Evolutionary conservation across 35 echinoderm and acorn worm genomes (phyloP), one percentile per base, ranked within the genome.

Genomic region (Hemicentrotus pulcherrimus): DNA sequence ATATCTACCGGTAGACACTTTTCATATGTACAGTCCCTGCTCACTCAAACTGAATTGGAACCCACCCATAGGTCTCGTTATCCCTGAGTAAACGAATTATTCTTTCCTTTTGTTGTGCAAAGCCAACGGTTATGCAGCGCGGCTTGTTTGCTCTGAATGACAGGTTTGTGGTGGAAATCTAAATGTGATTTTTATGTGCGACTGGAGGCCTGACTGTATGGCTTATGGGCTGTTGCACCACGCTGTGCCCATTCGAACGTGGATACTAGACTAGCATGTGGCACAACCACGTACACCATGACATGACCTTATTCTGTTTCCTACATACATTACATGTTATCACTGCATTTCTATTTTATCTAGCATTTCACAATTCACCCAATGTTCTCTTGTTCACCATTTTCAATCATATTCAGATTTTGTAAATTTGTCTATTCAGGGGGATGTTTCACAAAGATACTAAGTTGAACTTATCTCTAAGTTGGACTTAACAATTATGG

Each of bases 111-210:
- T 78, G 65, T 78, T 1, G 65, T 28, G 4, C 65, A 78, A 78
- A 78, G 65, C 65, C 65, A 78, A n/a, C 7, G 65, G 22, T 78
- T 78, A 28, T 78, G 65, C 65, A 78, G 65, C 65, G 65, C 22
- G 0, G 65, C 19, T 78, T 78, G 65, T 78, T 78, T 28, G 65
- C 65, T 28, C 24, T 78, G 65, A 78, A 78, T 78, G 65, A 78
- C 65, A 78, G 65, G n/a, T 78, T 78, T 78, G 65, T 78, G 65
- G 65, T 78, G 18, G 65, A 78, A 78, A 78, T 78, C 65, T 8
- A n/a, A 78, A 78, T 78, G 65, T 78, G 65, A 78, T 78, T 78
- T 78, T 78, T 78, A 78, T 78, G 65, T 78, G 52, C 52, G 52
- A 59, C 52, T 59, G 52, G 11, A 59, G 35, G 52, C 4, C 52